Evolutionary conservation across 2,797 vertebrate species (phyloP).

Genomic region (Pipistrellus nathusii): DNA sequence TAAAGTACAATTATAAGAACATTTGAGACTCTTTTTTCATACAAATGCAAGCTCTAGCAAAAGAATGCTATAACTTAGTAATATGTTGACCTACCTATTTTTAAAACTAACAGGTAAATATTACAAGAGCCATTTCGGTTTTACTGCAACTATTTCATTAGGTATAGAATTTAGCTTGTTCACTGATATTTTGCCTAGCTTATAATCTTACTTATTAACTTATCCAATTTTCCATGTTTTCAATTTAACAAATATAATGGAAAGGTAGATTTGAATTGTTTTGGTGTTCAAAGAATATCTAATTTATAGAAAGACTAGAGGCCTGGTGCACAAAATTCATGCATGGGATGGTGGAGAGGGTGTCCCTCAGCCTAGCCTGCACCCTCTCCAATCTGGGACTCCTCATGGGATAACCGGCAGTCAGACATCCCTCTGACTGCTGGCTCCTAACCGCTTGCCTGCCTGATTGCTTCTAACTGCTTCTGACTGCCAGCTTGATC

Average conservation of each 20-base stretch:
- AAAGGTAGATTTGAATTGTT: neutral
- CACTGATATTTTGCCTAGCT: neutral
- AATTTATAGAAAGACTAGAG: neutral
- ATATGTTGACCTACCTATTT: neutral
- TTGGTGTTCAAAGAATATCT: neutral
- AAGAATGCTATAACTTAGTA: neutral
- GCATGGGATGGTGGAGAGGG: too few species aligned
- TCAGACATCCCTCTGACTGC: too few species aligned
- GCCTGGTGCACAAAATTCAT: too few species aligned
- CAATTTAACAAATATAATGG: neutral
- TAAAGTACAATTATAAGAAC: conserved; percentile 15
- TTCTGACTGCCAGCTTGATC: too few species aligned
- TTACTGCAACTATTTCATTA: conserved; percentile 5
- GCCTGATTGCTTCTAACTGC: too few species aligned
- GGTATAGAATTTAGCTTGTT: neutral
- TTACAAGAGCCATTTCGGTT: neutral
- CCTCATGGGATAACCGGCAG: too few species aligned
- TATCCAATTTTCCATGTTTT: neutral
- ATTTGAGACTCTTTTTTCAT: neutral
- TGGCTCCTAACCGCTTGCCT: too few species aligned
- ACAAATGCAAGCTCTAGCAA: neutral
- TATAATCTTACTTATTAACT: neutral
- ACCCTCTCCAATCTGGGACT: too few species aligned
- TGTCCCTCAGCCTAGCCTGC: too few species aligned
- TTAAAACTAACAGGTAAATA: conserved; percentile 36